Base-by-base conservation (phyloP, 2,888 invertebrate species). In the Erpobdella octoculata region DNA sequence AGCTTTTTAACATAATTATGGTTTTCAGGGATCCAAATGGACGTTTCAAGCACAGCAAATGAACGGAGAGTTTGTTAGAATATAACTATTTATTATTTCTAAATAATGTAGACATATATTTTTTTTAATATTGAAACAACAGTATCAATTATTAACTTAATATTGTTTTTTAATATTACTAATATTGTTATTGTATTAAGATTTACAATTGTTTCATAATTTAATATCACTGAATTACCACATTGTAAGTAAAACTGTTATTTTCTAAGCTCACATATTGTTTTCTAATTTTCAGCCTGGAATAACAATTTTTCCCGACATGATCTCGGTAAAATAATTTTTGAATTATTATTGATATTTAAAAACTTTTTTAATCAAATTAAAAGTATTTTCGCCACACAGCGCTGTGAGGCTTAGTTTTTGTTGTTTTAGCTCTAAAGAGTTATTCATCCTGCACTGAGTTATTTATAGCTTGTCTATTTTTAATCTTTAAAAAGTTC, bases 1-100 rank as follows among this genome's bases (percentile, higher is more conserved):
- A n/a, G n/a, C n/a, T 15, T 15, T 41, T 41, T 41, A 12, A 41
- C 12, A 41, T 15, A 41, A 41, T 41, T 12, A n/a, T 41, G 12
- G 12, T n/a, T 15, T 35, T 21, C 31, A 92, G 72, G 79, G 78
- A n/a, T 79, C 78, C 3, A 69, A 77, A 71, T 78, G 78, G 78
- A 77, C 75, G 18, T 71, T 78, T n/a, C 83, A 84, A 73, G 83
- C 82, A 35, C 74, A 77, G 6, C 76, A 79, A 38, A 79, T 83
- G 78, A 78, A 83, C 71, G 82, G 82, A 59, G 72, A 74, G 35
- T 69, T 77, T 12, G 77, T 77, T 48, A 41, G 46, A 41, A 41
- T 15, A 15, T 41, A 41, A 15, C n/a, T n/a, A 41, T n/a, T 15
- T 15, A 41, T n/a, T 15, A 41, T 41, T 41, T 15, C n/a, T 41